Base-by-base conservation (phyloP, 2,113 vertebrate genomes). In the Chaetodon auriga region DNA sequence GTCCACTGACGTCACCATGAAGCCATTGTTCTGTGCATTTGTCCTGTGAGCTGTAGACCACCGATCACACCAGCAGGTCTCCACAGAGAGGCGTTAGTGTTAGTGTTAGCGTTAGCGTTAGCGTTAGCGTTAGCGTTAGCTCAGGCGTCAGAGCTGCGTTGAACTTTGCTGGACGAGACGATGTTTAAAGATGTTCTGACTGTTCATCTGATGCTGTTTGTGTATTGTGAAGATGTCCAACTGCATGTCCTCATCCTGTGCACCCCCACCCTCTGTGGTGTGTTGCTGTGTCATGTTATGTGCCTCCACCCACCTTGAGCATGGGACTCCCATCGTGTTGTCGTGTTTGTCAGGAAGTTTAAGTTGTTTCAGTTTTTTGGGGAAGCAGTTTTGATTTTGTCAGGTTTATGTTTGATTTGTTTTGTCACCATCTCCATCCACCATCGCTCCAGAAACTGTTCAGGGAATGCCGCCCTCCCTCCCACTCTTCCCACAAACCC, bases 191-290 rank as follows among this genome's bases (percentile, higher is more conserved):
- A 18, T 75, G 49, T 64, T 45, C 1, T 60, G 14, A 66, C 51
- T 83, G 57, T 83, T 63, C 36, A 73, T 65, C 6, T 79, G 63
- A 55, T 73, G 66, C 21, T 43, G 13, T 66, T 85, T 76, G 35
- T 82, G 16, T 53, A 19, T 21, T 53, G 25, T 75, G 0, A 66
- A 55, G 12, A 23, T 76, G 85, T 95, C 80, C 70, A 92, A 71
- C 61, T 91, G 95, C 95, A 95, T 95, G 95, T 90, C 75, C 49
- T 91, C 93, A 92, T 80, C 72, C 86, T 72, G 75, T 91, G 89
- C 81, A 51, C 48, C 68, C 23, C 75, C 65, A 69, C 80, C 87
- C 64, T 74, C 36, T 89, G 85, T 92, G 83, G 90, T 38, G 84
- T 90, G 71, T 78, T 85, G 82, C 78, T 7, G 72, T 90, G 86